Conservation (phyloP, 2,888 invertebrate species). For the Himalopsyche japonica region DNA sequence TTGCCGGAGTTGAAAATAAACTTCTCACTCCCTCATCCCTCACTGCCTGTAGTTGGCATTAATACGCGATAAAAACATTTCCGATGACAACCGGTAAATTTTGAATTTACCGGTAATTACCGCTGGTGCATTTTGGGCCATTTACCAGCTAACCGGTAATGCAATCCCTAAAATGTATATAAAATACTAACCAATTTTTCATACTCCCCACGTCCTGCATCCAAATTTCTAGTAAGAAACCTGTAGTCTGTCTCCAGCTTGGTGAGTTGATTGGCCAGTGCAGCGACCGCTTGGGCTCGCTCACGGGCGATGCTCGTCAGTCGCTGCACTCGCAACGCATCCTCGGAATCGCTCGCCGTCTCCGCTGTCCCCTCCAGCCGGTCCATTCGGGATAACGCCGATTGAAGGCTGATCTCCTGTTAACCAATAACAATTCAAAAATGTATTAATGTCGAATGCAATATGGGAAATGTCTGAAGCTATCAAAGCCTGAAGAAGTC, state of each 20-base stretch:
- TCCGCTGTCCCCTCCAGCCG: conserved; percentile 31
- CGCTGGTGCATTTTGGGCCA: too few species aligned
- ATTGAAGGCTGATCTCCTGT: conserved; percentile 4
- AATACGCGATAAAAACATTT: too few species aligned
- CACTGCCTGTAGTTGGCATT: too few species aligned
- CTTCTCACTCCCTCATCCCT: too few species aligned
- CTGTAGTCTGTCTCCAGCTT: conserved; percentile 64
- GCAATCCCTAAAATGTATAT: too few species aligned
- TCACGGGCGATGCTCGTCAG: conserved; percentile 52
- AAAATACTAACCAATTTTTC: conserved; percentile 45
- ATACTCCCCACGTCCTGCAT: conserved; percentile 53
- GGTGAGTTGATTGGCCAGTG: conserved; percentile 56
- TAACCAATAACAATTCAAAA: background rate
- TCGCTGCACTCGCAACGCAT: conserved; percentile 49
- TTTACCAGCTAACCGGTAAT: too few species aligned
- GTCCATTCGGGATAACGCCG: conserved; percentile 3
- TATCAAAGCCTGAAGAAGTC: too few species aligned
- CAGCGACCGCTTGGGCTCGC: conserved; percentile 46
- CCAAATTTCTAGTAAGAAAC: conserved; percentile 54
- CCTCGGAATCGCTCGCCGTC: conserved; percentile 11
- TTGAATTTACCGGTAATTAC: too few species aligned
- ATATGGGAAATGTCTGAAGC: too few species aligned
- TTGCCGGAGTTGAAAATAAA: too few species aligned
- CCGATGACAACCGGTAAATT: too few species aligned
- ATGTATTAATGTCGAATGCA: background rate